Base-by-base conservation (phyloP, 2,113 vertebrate genomes). In the Archocentrus centrarchus region DNA sequence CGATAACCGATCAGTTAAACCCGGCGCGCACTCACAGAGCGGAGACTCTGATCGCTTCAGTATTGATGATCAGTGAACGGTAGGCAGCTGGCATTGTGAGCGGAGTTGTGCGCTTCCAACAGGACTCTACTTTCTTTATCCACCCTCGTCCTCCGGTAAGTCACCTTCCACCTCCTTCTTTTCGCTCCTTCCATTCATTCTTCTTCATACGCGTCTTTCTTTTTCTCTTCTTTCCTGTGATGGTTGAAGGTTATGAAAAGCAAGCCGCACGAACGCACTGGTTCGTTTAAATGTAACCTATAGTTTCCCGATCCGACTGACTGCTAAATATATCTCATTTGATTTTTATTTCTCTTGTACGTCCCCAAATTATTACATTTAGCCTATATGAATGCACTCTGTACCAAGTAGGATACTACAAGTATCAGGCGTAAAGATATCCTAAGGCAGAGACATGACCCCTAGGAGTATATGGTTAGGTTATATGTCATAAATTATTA, bases 121-220 rank as follows among this genome's bases (percentile, higher is more conserved):
- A 58, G 87, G 89, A 91, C 81, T 90, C 78, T 22, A 92, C 89
- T 93, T 91, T 92, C 85, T 86, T 64, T 82, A 85, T 90, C 83
- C 81, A 66, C 75, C 80, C 30, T 47, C 73, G 53, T 83, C 64
- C 81, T 84, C 78, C 75, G 91, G 92, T 93, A 87, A 92, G 90
- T 86, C 88, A 81, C 78, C 87, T 84, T 89, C 70, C 59, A 81
- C 77, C 41, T 78, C 61, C 7, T 55, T 27, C 73, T 61, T 2
- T 81, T 53, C 50, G 15, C 0, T 60, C 17, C 9, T 50, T 11
- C 20, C 5, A 27, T 4, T 75, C 17, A 11, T 75, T 53, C 5
- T 20, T 1, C 4, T 57, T 14, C 5, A 75, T 8, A 1, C 60
- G 1, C n/a, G 4, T 70, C 7, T n/a, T 59, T 5, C 63, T 18